A percentile compares a stretch with the other conserved stretches of the same genome.
Conservation (phyloP, 2,888 invertebrate genomes). For the Athetis lepigone region DNA sequence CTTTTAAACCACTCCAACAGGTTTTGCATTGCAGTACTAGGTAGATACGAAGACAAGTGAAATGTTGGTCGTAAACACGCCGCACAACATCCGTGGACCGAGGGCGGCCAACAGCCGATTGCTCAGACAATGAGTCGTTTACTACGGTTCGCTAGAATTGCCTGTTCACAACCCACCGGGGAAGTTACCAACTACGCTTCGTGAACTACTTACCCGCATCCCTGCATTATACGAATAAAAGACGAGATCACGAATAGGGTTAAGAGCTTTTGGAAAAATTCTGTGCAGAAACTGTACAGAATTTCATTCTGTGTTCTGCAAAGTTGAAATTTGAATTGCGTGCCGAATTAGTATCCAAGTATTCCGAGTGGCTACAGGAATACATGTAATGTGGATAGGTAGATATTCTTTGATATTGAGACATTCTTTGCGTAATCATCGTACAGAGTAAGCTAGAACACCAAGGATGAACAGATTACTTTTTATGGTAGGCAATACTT, state of each 20-base stretch:
- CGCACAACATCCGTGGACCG: constrained; percentile 21
- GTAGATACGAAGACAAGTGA: constrained; percentile 49
- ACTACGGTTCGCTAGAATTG: constrained; percentile 33
- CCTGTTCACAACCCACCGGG: constrained; percentile 24
- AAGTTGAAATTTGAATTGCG: constrained; percentile 44
- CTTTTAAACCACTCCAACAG: constrained; percentile 60
- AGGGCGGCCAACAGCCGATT: constrained; percentile 26
- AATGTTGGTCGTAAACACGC: constrained; percentile 52
- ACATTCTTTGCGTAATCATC: no score
- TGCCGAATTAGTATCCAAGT: constrained; percentile 1
- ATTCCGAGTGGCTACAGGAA: neutral
- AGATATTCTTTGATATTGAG: no score
- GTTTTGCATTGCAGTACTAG: constrained; percentile 55
- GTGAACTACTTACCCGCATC: constrained; percentile 13
- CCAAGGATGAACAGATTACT: no score
- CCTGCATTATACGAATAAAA: constrained; percentile 48
- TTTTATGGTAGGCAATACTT: neutral
- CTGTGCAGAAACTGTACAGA: no score
- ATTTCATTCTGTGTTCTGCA: no score
- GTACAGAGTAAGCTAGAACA: no score
- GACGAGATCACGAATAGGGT: constrained; percentile 44
- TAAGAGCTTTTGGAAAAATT: constrained; percentile 48
- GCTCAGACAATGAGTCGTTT: constrained; percentile 49
- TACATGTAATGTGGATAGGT: no score
- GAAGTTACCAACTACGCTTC: constrained; percentile 31